Conservation (phyloP, 2,888 invertebrate species). For the Falcaria lacertinaria region DNA sequence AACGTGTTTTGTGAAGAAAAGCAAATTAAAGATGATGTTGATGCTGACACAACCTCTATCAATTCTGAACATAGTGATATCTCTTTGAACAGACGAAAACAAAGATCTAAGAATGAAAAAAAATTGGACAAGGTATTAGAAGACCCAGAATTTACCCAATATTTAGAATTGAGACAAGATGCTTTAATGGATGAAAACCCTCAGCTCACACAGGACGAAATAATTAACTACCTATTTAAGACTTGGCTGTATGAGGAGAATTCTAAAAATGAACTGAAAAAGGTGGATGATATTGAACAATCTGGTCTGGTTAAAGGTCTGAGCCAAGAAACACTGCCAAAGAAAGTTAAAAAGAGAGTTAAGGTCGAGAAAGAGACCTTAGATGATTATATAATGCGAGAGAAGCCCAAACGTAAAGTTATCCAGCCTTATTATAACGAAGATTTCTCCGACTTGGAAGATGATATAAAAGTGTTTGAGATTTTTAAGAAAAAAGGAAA, state of each 20-base stretch:
- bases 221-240: conserved; percentile 65
- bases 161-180: conserved; percentile 67
- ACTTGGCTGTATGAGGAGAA: conserved; percentile 68
- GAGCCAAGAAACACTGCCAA: conserved; percentile 32
- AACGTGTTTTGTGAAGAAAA: not conserved
- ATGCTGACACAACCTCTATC: conserved; percentile 24
- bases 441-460: conserved; percentile 59
- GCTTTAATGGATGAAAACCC: conserved; percentile 70
- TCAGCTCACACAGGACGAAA: conserved; percentile 59
- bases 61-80: conserved; percentile 37
- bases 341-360: conserved; percentile 42
- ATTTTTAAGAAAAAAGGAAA: conserved; percentile 36
- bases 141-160: conserved; percentile 66
- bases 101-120: conserved; percentile 21
- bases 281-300: conserved; percentile 47
- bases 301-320: conserved; percentile 55
- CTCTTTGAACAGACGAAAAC: conserved; percentile 29
- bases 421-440: conserved; percentile 62
- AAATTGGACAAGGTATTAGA: conserved; percentile 25
- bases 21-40: conserved; percentile 13
- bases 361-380: conserved; percentile 40
- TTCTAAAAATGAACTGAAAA: conserved; percentile 47
- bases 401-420: conserved; percentile 61
- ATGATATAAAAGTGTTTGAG: conserved; percentile 52
- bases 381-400: conserved; percentile 34